These are phyloP conservation scores for Platichthys stellatus DNA, from an alignment of 2,113 vertebrate species.

Conservation along the genomic window DNA sequence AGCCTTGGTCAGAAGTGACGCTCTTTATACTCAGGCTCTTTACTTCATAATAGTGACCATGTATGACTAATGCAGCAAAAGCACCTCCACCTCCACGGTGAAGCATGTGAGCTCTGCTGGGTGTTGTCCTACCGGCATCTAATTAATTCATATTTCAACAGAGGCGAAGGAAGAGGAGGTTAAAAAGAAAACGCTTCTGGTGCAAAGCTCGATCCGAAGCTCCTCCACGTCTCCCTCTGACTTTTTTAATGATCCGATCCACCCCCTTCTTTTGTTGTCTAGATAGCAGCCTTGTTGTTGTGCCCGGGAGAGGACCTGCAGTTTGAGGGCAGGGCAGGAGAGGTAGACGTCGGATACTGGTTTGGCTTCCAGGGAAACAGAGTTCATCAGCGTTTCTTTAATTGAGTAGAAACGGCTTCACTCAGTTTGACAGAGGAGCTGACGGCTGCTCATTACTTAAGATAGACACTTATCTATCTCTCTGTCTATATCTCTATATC, in stretches of 20 bases:
- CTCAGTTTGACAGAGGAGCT: neutral
- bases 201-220: neutral
- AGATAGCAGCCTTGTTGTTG: neutral
- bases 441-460: no score
- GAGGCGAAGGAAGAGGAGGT: neutral
- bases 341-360: slow-evolving; percentile 7
- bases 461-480: no score
- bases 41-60: neutral
- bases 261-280: slow-evolving; percentile 27
- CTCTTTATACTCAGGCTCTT: neutral
- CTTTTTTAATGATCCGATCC: neutral
- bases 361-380: slow-evolving; percentile 47
- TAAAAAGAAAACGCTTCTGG: neutral
- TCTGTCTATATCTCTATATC: neutral
- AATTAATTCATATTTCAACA: slow-evolving; percentile 20
- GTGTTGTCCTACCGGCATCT: neutral
- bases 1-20: no score
- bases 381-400: slow-evolving; percentile 31
- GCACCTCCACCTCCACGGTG: neutral
- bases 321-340: neutral
- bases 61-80: slow-evolving; percentile 4
- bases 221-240: neutral
- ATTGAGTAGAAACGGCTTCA: slow-evolving; percentile 1
- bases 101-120: slow-evolving; percentile 1
- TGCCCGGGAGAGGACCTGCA: slow-evolving; percentile 25